phyloP scores from a whole-genome alignment of 2,888 invertebrate species.

The Thyatira batis region DNA sequence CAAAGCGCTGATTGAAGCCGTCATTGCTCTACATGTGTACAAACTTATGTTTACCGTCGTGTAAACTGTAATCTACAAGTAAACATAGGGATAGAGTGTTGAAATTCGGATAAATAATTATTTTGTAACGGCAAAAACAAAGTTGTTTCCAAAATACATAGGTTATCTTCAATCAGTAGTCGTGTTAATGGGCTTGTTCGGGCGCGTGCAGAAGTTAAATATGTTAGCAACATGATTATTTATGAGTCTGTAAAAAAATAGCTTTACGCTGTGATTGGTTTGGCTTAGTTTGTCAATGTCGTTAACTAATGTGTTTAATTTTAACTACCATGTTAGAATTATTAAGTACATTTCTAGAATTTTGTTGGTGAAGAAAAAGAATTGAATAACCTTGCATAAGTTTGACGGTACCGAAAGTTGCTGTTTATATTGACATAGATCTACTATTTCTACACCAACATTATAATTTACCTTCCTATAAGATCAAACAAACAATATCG shows the following conservation, averaged over 20 bases:
- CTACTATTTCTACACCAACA: neutral
- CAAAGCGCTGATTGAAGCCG: slow-evolving; percentile 52
- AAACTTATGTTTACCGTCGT: slow-evolving; percentile 24
- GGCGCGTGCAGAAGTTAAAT: slow-evolving; percentile 34
- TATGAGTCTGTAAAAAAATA: neutral
- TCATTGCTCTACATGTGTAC: slow-evolving; percentile 42
- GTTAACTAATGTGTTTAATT: neutral
- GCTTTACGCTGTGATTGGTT: neutral
- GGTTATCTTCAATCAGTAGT: slow-evolving; percentile 56
- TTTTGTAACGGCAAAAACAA: slow-evolving; percentile 14
- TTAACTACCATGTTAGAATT: too few relatives aligned
- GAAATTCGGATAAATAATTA: slow-evolving; percentile 7
- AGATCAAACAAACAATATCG: neutral
- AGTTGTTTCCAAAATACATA: slow-evolving; percentile 34
- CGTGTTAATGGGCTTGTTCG: slow-evolving; percentile 35
- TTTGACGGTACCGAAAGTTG: neutral
- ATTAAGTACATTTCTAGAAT: too few relatives aligned
- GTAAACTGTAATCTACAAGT: slow-evolving; percentile 5
- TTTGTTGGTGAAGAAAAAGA: too few relatives aligned
- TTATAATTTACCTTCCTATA: neutral
- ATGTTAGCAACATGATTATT: slow-evolving; percentile 12
- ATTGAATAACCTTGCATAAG: too few relatives aligned
- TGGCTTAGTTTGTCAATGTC: neutral
- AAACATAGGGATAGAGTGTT: slow-evolving; percentile 8
- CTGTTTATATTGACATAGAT: neutral